Evolutionary conservation across 2,113 vertebrate genomes (phyloP).

Genomic region (Illadopsis cleaveri): DNA sequence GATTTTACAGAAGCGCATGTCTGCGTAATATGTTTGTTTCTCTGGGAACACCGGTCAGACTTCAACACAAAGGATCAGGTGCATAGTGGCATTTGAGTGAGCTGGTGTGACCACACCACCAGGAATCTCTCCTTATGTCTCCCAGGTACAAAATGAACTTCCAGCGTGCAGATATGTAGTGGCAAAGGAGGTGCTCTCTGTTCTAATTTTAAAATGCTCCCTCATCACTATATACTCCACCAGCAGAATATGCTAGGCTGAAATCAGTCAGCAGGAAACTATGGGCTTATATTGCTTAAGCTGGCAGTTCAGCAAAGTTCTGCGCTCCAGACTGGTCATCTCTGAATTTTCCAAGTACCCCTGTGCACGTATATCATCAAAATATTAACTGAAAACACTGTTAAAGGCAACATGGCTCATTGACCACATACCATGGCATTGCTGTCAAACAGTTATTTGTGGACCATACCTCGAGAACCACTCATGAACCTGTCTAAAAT

Average conservation of each 20-base stretch:
- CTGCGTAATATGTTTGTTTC: background rate
- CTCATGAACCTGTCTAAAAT: slow-evolving; percentile 57
- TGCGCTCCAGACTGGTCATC: background rate
- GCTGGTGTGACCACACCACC: background rate
- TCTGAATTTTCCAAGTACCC: slow-evolving; percentile 1
- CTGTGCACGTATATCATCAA: slow-evolving; percentile 2
- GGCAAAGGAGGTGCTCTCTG: background rate
- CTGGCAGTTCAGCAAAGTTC: background rate
- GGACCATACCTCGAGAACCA: slow-evolving; percentile 5
- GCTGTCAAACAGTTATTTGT: slow-evolving; percentile 62
- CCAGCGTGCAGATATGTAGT: background rate
- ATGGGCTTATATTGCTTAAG: background rate
- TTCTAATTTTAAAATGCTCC: slow-evolving; percentile 28
- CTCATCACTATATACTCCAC: background rate
- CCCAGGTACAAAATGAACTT: background rate
- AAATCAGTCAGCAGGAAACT: background rate
- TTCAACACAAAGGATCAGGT: background rate
- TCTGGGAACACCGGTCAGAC: background rate
- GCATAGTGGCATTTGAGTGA: background rate
- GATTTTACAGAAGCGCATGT: background rate
- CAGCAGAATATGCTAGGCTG: background rate
- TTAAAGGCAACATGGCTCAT: slow-evolving; percentile 41
- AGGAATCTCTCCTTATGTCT: background rate
- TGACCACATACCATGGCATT: background rate
- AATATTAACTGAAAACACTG: slow-evolving; percentile 57